Evolutionary conservation across 2,113 vertebrate species (phyloP).

Genomic region (Caranx ignobilis): DNA sequence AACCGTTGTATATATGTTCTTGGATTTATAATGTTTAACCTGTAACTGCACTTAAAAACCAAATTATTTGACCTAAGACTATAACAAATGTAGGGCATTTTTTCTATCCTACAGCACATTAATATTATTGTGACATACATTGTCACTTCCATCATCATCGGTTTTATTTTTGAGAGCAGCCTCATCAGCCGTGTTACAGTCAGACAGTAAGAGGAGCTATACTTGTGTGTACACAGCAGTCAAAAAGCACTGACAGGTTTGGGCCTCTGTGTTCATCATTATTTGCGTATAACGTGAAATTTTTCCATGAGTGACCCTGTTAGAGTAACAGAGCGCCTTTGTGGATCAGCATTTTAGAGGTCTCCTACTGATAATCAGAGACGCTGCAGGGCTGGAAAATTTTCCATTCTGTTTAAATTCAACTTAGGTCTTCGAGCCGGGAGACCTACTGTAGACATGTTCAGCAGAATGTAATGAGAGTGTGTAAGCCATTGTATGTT

Average conservation of each 20-base stretch:
- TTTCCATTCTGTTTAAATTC: conserved; percentile 41
- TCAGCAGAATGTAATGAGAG: conserved; percentile 40
- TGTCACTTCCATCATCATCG: no score
- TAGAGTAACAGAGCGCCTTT: neutral
- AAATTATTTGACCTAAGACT: no score
- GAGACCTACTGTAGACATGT: conserved; percentile 29
- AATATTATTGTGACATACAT: no score
- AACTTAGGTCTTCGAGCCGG: conserved; percentile 21
- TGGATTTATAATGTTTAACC: neutral
- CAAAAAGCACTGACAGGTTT: neutral
- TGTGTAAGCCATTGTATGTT: conserved; percentile 37
- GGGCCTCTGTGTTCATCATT: neutral
- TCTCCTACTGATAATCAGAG: conserved; percentile 7
- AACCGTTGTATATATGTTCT: neutral
- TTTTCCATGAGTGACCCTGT: conserved; percentile 1
- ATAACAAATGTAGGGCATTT: neutral
- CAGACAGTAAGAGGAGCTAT: neutral
- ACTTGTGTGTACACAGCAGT: neutral
- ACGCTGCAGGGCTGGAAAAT: conserved; percentile 47
- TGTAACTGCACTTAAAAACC: no score
- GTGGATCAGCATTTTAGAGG: neutral
- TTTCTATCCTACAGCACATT: neutral
- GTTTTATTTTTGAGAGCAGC: conserved; percentile 7
- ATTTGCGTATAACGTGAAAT: neutral
- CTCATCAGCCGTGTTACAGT: neutral